Evolutionary conservation across 2,113 vertebrate species (phyloP), one percentile per base, ranked within the genome.

Genomic region (Perca fluviatilis): DNA sequence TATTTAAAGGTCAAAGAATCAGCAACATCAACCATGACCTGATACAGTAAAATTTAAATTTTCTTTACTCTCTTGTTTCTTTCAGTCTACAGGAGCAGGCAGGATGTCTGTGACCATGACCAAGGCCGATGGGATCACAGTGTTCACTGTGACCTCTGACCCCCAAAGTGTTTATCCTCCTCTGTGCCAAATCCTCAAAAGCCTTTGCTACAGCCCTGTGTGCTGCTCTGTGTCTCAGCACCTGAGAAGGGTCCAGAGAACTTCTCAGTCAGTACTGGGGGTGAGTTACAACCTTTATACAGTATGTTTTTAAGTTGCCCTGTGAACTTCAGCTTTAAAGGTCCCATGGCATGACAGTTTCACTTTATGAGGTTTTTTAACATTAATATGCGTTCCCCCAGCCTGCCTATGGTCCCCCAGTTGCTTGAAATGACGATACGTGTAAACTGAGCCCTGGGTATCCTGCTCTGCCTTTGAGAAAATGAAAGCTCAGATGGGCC

Each of bases 191-290:
- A 80, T 95, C 61, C 9, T 95, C 40, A 82, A 74, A 30, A 21
- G 18, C 2, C 61, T 95, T 21, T 95, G 93, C 86, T 95, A 77
- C 91, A 94, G 85, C 69, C 94, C 93, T 0, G 33, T 71, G 15
- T 92, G 88, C 77, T 94, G 88, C 85, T 82, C 66, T 0, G 82
- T 93, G 81, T 94, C 94, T 57, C 61, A 77, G 69, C 61, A 1
- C 2, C 12, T 91, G 65, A 87, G 54, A 33, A 68, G 16, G 4
- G 1, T 87, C 57, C 81, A 90, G 68, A 71, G 53, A 2, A 33
- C 6, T 0, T 77, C 80, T 57, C 89, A 85, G 82, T 72, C 90
- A 4, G n/a, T 75, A 1, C 78, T 95, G 11, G 94, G 91, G 92
- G 94, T 95, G 74, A 85, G 92, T 77, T 4, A 27, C 61, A 60